phyloP scores from a whole-genome alignment of 2,113 vertebrate species.

The Bothrops jararaca region DNA sequence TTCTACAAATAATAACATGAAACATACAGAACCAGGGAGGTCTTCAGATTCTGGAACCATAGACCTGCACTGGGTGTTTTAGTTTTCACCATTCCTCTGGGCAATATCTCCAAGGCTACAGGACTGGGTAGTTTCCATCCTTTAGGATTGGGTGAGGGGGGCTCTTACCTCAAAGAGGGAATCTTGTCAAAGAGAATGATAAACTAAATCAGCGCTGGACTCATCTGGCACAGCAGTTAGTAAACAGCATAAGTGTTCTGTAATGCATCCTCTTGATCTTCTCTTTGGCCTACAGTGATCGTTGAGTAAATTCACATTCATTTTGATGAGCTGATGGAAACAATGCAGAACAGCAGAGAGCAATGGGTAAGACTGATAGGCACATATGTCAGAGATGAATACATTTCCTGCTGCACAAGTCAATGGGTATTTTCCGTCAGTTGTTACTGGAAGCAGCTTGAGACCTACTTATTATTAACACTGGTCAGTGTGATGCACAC shows the following conservation, averaged over 20 bases:
- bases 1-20: background rate
- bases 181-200: background rate
- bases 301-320: background rate
- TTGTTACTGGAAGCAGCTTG: conserved; percentile 27
- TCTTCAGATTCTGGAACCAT: background rate
- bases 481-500: conserved; percentile 49
- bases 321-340: background rate
- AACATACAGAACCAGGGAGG: background rate
- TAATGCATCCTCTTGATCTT: background rate
- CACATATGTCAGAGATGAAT: background rate
- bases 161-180: background rate
- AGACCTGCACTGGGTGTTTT: background rate
- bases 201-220: background rate
- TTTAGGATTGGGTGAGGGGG: background rate
- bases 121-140: background rate
- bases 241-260: background rate
- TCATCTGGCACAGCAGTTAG: background rate
- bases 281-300: background rate
- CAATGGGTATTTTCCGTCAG: conserved; percentile 27
- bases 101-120: background rate
- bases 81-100: background rate
- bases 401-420: background rate
- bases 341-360: background rate
- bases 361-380: background rate
- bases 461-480: conserved; percentile 25